Base-by-base conservation (phyloP, 2,113 vertebrate genomes). In the Nycticebus coucang region DNA sequence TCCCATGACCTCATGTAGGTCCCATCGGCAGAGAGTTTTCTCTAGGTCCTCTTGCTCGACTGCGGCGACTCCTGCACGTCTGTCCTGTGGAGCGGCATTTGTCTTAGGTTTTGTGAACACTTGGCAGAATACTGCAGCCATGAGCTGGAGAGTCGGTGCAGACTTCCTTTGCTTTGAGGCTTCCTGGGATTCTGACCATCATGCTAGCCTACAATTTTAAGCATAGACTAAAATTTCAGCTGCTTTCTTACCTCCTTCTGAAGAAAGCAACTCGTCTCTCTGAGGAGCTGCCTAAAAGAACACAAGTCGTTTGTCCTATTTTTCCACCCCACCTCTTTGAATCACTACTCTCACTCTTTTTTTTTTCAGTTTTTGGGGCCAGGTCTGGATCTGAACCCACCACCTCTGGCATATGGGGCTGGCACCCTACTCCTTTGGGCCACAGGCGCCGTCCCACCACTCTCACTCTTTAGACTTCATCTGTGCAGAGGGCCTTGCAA, bases 121-220 rank as follows among this genome's bases (percentile, higher is more conserved):
- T 89, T 60, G 45, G 7, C 18, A 37, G 17, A 87, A 2, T 1
- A 57, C 17, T 41, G 0, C 5, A 55, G 55, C 59, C 82, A 69
- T 1, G 1, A 64, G 19, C 12, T 33, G 26, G n/a, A 41, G 7
- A 28, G 5, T 15, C 14, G 0, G 53, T 59, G 22, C 2, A 28
- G 33, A 30, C 7, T 33, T 92, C 13, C 2, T 3, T 37, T 64
- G 6, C 13, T 77, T 59, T 1, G 9, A n/a, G n/a, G 18, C 9
- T 45, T 82, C 30, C 35, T 59, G 30, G 4, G 33, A 53, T 64
- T 66, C 57, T 64, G 19, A 62, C 1, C 81, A 5, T 57, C 15
- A 10, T 9, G n/a, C 9, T 55, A 64, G 28, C 10, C 22, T 22
- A 53, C 7, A 35, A 1, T 6, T 78, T 30, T 35, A 81, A 86